Percentiles rank a stretch among this genome's conserved stretches.
phyloP scores from a whole-genome alignment of 2,113 vertebrate genomes.

The Oreocharis arfaki region DNA sequence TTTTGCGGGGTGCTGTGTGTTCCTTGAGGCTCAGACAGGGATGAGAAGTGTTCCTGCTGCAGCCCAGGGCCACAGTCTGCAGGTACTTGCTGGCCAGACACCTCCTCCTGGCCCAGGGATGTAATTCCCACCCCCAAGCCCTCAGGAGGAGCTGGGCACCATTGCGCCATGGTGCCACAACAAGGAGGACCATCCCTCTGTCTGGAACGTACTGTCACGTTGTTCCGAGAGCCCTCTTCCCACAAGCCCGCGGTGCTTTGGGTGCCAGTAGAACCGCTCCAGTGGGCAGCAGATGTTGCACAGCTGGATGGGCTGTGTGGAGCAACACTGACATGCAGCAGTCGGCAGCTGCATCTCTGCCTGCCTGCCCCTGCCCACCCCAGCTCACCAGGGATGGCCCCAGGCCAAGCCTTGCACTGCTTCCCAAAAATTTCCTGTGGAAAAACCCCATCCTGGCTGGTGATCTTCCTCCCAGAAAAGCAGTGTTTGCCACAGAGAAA shows the following conservation, averaged over 20 bases:
- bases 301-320: not conserved
- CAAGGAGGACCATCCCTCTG: not conserved
- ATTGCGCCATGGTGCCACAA: fast-evolving
- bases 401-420: not conserved
- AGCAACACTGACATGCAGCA: conserved; percentile 48
- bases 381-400: not conserved
- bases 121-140: not conserved
- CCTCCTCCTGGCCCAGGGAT: not conserved
- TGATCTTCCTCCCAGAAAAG: not conserved
- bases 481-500: not conserved
- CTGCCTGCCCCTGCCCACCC: not conserved
- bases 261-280: not conserved
- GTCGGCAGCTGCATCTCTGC: not conserved
- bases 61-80: not conserved
- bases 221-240: fast-evolving
- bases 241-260: fast-evolving
- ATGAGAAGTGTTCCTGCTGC: not conserved
- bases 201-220: not conserved
- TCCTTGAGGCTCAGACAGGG: not conserved
- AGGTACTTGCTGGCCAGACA: not conserved
- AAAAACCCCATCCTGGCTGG: not conserved
- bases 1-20: not conserved
- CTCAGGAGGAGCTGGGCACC: not conserved
- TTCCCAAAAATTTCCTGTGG: not conserved
- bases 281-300: not conserved